phyloP scores from a whole-genome alignment of 2,797 vertebrate genomes.

The Oryzias sinensis region DNA sequence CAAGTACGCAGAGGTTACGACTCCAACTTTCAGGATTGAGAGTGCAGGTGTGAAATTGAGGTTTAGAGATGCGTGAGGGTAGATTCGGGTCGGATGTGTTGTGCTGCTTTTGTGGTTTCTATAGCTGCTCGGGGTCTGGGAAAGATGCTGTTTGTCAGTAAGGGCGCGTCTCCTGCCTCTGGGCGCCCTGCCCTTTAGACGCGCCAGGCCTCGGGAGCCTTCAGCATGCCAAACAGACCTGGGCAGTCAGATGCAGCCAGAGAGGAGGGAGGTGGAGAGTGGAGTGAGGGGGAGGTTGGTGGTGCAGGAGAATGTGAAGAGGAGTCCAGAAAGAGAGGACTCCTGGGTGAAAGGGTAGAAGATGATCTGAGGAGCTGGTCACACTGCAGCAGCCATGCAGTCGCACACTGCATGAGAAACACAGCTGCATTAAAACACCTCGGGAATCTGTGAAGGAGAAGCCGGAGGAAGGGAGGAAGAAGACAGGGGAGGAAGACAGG shows the following conservation, averaged over 20 bases:
- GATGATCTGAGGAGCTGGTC: conserved; percentile 63
- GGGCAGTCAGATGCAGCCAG: conserved; percentile 76
- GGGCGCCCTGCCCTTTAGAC: conserved; percentile 83
- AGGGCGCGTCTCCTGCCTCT: conserved; percentile 76
- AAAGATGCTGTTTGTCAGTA: conserved; percentile 73
- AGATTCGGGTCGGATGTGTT: conserved; percentile 19
- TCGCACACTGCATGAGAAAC: conserved; percentile 79
- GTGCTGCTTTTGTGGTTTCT: conserved; percentile 42
- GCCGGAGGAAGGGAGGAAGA: conserved; percentile 15
- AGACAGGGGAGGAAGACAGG: conserved; percentile 47
- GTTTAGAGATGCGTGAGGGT: conserved; percentile 38
- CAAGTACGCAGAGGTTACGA: conserved; percentile 54
- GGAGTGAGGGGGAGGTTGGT: conserved; percentile 11
- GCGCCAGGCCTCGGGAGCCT: conserved; percentile 78
- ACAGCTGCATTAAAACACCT: conserved; percentile 63
- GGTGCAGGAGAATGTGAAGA: conserved; percentile 49
- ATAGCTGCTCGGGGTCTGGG: conserved; percentile 46
- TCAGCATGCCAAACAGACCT: conserved; percentile 83
- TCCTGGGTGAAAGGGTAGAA: conserved; percentile 58
- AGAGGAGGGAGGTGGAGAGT: conserved; percentile 28
- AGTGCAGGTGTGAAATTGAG: conserved; percentile 24
- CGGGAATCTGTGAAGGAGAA: conserved; percentile 40
- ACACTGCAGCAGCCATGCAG: conserved; percentile 69
- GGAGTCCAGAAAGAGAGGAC: conserved; percentile 60
- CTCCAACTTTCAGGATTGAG: conserved; percentile 26